Conservation (phyloP, 2,113 vertebrate species). For the Tapirus terrestris region DNA sequence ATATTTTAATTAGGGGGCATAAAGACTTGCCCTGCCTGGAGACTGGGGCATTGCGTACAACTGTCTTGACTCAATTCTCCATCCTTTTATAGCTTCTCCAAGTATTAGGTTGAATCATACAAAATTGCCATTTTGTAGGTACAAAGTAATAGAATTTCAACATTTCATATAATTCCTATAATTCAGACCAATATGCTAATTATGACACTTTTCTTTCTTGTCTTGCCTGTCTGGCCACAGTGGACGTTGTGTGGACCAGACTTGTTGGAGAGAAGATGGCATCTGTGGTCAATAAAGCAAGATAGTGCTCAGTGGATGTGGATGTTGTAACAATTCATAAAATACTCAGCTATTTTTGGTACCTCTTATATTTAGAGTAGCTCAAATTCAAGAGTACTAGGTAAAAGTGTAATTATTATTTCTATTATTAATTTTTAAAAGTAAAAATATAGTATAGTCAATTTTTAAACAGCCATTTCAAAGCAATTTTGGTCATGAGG, state of each 20-base stretch:
- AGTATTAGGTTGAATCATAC: not conserved
- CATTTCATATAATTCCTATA: not conserved
- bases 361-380: not conserved
- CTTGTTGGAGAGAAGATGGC: not conserved
- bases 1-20: not conserved
- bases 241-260: not conserved
- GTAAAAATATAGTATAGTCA: not conserved
- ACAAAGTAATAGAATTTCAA: slow-evolving; percentile 12
- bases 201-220: not conserved
- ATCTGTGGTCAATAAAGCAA: not conserved
- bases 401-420: slow-evolving; percentile 19
- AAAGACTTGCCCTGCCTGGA: not conserved
- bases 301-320: not conserved
- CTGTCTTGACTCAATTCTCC: not conserved
- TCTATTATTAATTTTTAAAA: slow-evolving; percentile 1
- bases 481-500: not conserved
- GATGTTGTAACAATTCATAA: not conserved
- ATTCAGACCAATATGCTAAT: not conserved
- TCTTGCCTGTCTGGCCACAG: not conserved
- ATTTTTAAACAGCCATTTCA: not conserved
- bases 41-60: not conserved
- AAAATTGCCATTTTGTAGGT: not conserved
- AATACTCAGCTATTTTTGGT: not conserved
- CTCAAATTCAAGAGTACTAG: not conserved
- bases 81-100: not conserved